Percentiles rank a stretch among this genome's conserved stretches.
Evolutionary conservation across 2,888 invertebrate genomes (phyloP).

Genomic region (Acanthoscelides obtectus): DNA sequence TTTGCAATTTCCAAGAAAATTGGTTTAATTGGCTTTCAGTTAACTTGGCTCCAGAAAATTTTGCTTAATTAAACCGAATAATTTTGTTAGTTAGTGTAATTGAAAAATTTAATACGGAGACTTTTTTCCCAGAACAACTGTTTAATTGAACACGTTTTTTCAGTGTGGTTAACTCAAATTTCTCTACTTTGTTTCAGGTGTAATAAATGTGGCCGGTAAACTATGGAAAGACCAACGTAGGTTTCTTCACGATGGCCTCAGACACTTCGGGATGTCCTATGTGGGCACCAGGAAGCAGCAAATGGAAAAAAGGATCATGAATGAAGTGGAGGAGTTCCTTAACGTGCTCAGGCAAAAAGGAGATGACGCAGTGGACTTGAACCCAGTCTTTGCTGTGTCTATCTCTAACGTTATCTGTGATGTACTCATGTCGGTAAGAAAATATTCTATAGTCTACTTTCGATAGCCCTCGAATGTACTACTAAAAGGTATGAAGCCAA

Average conservation of each 20-base stretch:
- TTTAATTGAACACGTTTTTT: too few species aligned
- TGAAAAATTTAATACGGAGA: too few species aligned
- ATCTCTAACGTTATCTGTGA: conserved; percentile 90
- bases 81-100: too few species aligned
- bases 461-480: too few species aligned
- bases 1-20: too few species aligned
- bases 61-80: too few species aligned
- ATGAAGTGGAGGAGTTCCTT: conserved; percentile 73
- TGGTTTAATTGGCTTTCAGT: too few species aligned
- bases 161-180: too few species aligned
- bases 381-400: conserved; percentile 71
- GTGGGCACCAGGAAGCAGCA: conserved; percentile 73
- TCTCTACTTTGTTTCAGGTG: conserved; percentile 55
- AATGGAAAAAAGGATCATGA: conserved; percentile 81
- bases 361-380: conserved; percentile 69
- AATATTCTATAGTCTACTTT: too few species aligned
- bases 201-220: conserved; percentile 83
- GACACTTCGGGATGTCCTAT: conserved; percentile 85
- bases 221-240: conserved; percentile 88
- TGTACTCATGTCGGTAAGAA: conserved; percentile 74
- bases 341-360: conserved; percentile 58
- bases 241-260: conserved; percentile 79
- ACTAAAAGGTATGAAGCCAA: too few species aligned
- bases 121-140: too few species aligned
- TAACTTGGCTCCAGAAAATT: too few species aligned